Percentiles rank a stretch among this genome's conserved stretches.
Evolutionary conservation across 2,797 vertebrate species (phyloP).

Genomic region (Pristis pectinata): DNA sequence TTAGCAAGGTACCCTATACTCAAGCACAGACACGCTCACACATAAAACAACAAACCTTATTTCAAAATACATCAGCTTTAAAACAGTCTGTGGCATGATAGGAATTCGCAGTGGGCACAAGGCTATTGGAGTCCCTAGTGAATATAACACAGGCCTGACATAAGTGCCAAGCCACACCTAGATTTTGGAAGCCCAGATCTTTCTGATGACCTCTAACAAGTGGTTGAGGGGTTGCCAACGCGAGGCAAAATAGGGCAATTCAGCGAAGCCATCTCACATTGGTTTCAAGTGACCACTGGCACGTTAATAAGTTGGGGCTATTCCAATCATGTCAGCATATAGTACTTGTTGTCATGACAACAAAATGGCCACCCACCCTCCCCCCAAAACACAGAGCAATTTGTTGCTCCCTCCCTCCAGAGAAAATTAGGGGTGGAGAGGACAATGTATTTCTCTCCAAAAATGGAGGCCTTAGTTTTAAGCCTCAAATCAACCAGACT

Average conservation of each 20-base stretch:
- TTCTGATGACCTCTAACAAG: not conserved
- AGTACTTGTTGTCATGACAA: not conserved
- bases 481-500: not conserved
- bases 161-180: not conserved
- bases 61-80: conserved; percentile 7
- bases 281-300: not conserved
- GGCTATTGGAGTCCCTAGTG: not conserved
- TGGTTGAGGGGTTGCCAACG: not conserved
- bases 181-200: not conserved
- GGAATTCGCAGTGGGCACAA: conserved; percentile 25
- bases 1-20: conserved; percentile 24
- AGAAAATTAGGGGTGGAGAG: not conserved
- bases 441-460: not conserved
- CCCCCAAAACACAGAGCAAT: not conserved
- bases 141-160: not conserved
- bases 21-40: not conserved
- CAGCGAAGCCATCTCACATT: not conserved
- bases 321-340: not conserved
- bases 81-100: not conserved
- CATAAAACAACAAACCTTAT: conserved; percentile 31
- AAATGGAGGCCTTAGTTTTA: not conserved
- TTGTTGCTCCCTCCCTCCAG: not conserved
- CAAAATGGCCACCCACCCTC: not conserved
- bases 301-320: not conserved
- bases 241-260: not conserved